phyloP scores from a whole-genome alignment of 2,113 vertebrate genomes.

The Peromyscus leucopus region DNA sequence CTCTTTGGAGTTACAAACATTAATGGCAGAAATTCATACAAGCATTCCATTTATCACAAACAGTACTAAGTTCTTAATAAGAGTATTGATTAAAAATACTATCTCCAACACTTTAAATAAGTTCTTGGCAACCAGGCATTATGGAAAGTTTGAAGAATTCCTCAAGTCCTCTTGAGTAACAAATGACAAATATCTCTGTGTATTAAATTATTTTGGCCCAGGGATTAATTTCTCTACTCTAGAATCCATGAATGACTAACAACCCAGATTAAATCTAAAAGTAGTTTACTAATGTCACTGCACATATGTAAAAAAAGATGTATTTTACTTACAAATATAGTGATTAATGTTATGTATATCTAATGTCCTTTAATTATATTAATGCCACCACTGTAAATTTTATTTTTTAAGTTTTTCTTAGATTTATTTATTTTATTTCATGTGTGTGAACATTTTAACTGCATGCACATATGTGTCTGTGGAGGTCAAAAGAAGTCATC shows the following conservation, averaged over 20 bases:
- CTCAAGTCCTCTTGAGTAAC: not conserved
- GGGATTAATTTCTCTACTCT: not conserved
- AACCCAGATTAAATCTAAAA: not conserved
- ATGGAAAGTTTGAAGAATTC: not conserved
- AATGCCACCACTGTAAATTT: not conserved
- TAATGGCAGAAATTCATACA: not conserved
- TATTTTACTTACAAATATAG: not conserved
- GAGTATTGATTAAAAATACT: not conserved
- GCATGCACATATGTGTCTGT: not conserved
- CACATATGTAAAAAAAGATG: not conserved
- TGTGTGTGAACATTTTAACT: not conserved
- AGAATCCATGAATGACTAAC: not conserved
- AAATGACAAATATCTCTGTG: not conserved
- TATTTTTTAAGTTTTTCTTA: not conserved
- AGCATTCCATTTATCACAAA: not conserved
- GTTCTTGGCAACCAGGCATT: not conserved
- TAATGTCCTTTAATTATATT: not conserved
- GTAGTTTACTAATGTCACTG: not conserved
- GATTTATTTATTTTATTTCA: not conserved
- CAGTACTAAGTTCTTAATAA: not conserved
- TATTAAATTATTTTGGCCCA: not conserved
- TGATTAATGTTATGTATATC: not conserved
- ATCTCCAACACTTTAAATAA: not conserved
- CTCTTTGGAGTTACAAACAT: not conserved
- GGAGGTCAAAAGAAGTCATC: not conserved